These are phyloP conservation scores for Galeruca laticollis DNA, from an alignment of 2,888 invertebrate species.

Conservation along the genomic window DNA sequence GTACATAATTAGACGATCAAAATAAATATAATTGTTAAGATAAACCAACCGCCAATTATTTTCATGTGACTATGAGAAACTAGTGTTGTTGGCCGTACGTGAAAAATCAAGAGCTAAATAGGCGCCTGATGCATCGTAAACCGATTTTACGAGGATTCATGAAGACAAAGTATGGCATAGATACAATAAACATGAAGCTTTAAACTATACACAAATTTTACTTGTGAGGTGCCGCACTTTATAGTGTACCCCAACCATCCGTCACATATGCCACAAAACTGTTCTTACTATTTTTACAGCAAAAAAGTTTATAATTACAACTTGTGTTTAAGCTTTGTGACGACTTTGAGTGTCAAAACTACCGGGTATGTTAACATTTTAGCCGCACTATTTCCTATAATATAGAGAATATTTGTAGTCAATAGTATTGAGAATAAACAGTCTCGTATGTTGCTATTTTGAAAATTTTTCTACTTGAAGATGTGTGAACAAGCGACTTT, in stretches of 20 bases:
- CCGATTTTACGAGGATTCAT: slow-evolving; percentile 64
- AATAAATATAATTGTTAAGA: slow-evolving; percentile 56
- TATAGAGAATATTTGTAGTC: no score
- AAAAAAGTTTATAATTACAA: slow-evolving; percentile 16
- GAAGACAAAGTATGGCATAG: slow-evolving; percentile 63
- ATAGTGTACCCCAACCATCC: slow-evolving; percentile 52
- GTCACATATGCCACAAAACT: slow-evolving; percentile 38
- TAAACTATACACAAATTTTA: slow-evolving; percentile 60
- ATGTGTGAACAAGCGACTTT: no score
- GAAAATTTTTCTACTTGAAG: no score
- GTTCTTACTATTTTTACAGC: slow-evolving; percentile 24
- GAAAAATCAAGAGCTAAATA: slow-evolving; percentile 46
- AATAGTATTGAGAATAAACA: no score
- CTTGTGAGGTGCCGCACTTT: slow-evolving; percentile 63
- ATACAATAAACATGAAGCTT: slow-evolving; percentile 64
- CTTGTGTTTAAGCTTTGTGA: slow-evolving; percentile 13
- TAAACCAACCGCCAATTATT: slow-evolving; percentile 59
- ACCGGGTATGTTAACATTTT: not conserved
- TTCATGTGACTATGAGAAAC: slow-evolving; percentile 40
- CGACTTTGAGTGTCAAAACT: not conserved
- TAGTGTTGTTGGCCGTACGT: slow-evolving; percentile 8
- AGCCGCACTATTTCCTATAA: not conserved
- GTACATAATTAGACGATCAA: slow-evolving; percentile 25
- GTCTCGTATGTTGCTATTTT: no score
- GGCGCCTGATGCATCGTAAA: slow-evolving; percentile 64